Evolutionary conservation across 2,113 vertebrate genomes (phyloP), one percentile per base, ranked within the genome.

Genomic region (Centrocercus urophasianus): DNA sequence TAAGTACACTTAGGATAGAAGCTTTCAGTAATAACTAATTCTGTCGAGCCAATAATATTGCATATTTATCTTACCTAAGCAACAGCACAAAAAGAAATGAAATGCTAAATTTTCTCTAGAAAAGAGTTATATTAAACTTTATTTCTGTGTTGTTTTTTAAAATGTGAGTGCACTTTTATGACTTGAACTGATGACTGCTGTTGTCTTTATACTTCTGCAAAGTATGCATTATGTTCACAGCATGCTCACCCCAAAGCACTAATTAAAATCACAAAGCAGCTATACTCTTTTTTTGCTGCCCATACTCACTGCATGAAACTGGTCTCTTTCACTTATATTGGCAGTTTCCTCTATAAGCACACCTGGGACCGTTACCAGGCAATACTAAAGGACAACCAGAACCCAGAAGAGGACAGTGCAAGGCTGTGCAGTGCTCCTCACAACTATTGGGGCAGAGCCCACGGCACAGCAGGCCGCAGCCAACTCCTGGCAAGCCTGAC

Each of bases 1-100:
- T 66, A 89, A 92, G 74, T 27, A 78, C n/a, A 47, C 63, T 80
- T 60, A 75, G 84, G 42, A 71, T 0, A 89, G 61, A 72, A 79
- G 59, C 66, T 94, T 85, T 93, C 61, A 80, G 80, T 28, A 27
- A 45, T 72, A 91, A 45, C 71, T 72, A 89, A 75, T 86, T 92
- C 54, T 75, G 48, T 94, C 93, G 45, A 79, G 14, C 40, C 32
- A 63, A 42, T 70, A 80, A 60, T 48, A 43, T 28, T 88, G 93
- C 50, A 16, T 87, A 82, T 91, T 95, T 94, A 82, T 92, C 67
- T 75, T 93, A 91, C 25, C 54, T 73, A 74, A 88, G 60, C 50
- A 91, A 86, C 60, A 89, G 64, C 83, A 78, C 75, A 92, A 43
- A 48, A 79, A 64, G 40, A 90, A 91, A 50, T 24, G 52, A 54